phyloP scores from a whole-genome alignment of 1,140 invertebrate species.

The Sipha flava region DNA sequence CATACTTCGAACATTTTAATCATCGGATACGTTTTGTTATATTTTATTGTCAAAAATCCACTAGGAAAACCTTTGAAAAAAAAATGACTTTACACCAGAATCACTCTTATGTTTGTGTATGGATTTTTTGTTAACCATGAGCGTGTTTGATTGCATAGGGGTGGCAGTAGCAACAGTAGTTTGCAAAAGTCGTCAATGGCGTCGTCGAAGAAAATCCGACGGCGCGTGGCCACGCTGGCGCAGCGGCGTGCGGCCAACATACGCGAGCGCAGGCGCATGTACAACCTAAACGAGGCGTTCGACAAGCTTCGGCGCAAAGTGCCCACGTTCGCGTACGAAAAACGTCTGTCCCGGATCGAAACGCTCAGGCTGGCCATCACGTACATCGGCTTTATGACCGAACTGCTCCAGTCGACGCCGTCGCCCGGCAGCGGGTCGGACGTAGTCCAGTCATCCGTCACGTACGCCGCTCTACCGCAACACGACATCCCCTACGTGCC shows the following conservation, averaged over 20 bases:
- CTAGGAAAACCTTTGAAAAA: too few relatives aligned
- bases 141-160: not conserved
- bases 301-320: conserved; percentile 87
- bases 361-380: conserved; percentile 93
- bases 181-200: conserved; percentile 1
- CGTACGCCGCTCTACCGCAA: not conserved
- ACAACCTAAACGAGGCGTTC: conserved; percentile 95
- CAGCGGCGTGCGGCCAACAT: conserved; percentile 89
- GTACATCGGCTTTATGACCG: conserved; percentile 95
- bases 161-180: not conserved
- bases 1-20: too few relatives aligned
- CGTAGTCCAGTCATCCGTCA: not conserved
- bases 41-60: too few relatives aligned
- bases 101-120: too few relatives aligned
- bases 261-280: conserved; percentile 87
- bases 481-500: conserved; percentile 18
- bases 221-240: conserved; percentile 79
- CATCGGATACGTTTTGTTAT: too few relatives aligned
- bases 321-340: conserved; percentile 98
- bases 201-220: conserved; percentile 63
- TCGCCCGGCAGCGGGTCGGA: not conserved
- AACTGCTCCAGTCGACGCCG: conserved; percentile 54
- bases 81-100: too few relatives aligned
- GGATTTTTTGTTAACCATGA: too few relatives aligned
- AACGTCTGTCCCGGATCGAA: conserved; percentile 94